phyloP scores from a whole-genome alignment of 1,140 invertebrate genomes.

The Drosophila athabasca region DNA sequence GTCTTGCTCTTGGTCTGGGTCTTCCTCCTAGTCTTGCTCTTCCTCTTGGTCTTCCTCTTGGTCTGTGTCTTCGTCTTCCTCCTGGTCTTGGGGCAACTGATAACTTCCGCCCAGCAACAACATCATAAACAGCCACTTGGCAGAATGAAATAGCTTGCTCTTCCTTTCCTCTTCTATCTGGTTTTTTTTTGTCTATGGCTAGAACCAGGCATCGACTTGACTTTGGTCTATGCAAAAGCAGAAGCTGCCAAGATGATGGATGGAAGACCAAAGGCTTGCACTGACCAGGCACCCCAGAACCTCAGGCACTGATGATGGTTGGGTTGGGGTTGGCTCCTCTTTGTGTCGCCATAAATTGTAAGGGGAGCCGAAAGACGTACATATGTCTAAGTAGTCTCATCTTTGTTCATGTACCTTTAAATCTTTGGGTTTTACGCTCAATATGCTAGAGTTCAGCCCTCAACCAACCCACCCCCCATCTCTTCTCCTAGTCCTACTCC shows the following conservation, averaged over 20 bases:
- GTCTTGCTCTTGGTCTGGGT: constrained; percentile 18
- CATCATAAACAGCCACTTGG: constrained; percentile 78
- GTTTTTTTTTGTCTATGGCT: constrained; percentile 1
- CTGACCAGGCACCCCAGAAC: constrained; percentile 13
- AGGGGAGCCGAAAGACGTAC: constrained; percentile 56
- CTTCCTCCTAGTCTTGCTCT: not conserved
- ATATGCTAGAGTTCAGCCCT: constrained; percentile 43
- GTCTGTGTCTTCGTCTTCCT: not conserved
- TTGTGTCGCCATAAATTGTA: constrained; percentile 56
- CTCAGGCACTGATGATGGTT: constrained; percentile 24
- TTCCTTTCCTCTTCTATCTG: not conserved
- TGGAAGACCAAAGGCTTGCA: constrained; percentile 41
- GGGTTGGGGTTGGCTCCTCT: constrained; percentile 1
- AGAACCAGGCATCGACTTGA: not conserved
- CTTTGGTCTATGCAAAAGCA: constrained; percentile 50
- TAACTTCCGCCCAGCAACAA: constrained; percentile 66
- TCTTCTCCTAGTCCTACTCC: not conserved
- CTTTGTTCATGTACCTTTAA: constrained; percentile 77
- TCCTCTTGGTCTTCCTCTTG: too few species aligned
- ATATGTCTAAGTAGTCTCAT: constrained; percentile 70
- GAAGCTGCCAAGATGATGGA: constrained; percentile 57
- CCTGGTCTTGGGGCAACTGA: constrained; percentile 54
- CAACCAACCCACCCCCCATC: too few species aligned
- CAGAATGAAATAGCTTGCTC: constrained; percentile 49
- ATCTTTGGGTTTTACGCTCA: constrained; percentile 78